These are phyloP conservation scores for Gopherus flavomarginatus DNA, from an alignment of 2,113 vertebrate genomes.

Conservation along the genomic window DNA sequence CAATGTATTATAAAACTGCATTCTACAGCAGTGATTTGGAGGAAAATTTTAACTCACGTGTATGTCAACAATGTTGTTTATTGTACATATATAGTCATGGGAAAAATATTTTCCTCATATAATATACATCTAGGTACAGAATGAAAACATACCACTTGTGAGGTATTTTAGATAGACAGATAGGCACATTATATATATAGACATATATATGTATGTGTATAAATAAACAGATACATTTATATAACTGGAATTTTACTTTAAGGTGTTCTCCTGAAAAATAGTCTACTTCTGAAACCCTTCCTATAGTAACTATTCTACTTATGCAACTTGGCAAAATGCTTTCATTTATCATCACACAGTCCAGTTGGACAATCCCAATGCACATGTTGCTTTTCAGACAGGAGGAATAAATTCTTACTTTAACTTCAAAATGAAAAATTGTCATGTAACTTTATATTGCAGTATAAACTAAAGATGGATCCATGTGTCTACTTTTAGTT, in stretches of 20 bases:
- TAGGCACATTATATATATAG: too few species aligned
- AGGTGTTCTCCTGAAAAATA: not conserved
- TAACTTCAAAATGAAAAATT: not conserved
- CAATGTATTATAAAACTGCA: not conserved
- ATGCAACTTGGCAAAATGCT: not conserved
- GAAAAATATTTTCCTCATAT: not conserved
- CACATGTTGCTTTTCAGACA: not conserved
- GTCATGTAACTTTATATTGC: not conserved
- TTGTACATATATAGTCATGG: not conserved
- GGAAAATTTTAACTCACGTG: not conserved
- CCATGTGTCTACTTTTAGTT: not conserved
- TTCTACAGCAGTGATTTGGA: not conserved
- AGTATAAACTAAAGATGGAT: not conserved
- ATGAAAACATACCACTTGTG: not conserved
- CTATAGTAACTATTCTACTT: not conserved
- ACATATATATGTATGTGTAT: too few species aligned
- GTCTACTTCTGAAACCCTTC: not conserved
- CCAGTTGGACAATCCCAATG: not conserved
- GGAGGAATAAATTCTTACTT: not conserved
- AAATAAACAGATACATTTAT: not conserved
- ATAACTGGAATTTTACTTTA: not conserved
- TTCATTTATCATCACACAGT: not conserved
- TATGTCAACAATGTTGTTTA: not conserved
- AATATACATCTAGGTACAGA: not conserved
- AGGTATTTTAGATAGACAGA: not conserved